Evolutionary conservation across 1,140 invertebrate species (phyloP).

Genomic region (Eriosoma lanigerum): DNA sequence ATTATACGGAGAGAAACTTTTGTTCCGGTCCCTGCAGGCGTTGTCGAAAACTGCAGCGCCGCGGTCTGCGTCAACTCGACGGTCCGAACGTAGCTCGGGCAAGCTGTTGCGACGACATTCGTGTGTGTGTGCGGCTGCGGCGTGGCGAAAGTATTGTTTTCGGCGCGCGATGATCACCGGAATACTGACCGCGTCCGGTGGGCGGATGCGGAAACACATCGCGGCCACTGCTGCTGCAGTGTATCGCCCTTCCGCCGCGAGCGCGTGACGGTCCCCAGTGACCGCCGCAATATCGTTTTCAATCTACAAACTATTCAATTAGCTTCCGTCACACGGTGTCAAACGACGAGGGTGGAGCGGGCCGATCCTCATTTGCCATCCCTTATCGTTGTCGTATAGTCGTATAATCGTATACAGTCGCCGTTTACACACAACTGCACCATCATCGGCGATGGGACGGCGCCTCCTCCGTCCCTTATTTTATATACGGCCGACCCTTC

Average conservation of each 20-base stretch:
- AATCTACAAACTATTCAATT: constrained; percentile 50
- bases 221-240: background rate
- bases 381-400: constrained; percentile 2
- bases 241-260: background rate
- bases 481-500: background rate
- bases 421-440: background rate
- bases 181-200: constrained; percentile 28
- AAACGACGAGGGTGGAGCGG: constrained; percentile 16
- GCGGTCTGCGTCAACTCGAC: background rate
- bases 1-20: background rate
- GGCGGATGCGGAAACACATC: background rate
- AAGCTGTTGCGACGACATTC: constrained; percentile 34
- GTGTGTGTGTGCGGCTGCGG: background rate
- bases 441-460: no score
- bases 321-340: constrained; percentile 46
- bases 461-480: background rate
- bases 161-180: constrained; percentile 37
- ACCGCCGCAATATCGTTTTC: constrained; percentile 47
- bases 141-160: constrained; percentile 37
- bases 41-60: no score
- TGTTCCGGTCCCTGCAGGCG: no score
- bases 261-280: constrained; percentile 3
- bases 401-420: background rate
- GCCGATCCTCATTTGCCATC: background rate
- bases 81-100: constrained; percentile 1